phyloP scores from a whole-genome alignment of 2,888 invertebrate genomes.

The Toxonevra muliebris region DNA sequence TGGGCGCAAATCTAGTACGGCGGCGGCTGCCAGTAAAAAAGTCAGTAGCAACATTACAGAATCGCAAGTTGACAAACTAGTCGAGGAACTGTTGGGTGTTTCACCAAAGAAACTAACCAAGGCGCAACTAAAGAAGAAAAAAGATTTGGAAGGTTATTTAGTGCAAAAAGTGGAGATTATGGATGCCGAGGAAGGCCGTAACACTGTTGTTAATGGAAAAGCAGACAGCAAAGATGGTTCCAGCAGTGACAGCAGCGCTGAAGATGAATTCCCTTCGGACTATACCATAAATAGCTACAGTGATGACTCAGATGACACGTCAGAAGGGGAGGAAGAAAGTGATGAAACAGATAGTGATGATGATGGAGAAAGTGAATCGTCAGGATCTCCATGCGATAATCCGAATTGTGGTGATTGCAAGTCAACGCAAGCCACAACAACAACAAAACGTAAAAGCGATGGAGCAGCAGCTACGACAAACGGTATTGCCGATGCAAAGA shows the following conservation, averaged over 20 bases:
- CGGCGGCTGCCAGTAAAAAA: conserved; percentile 9
- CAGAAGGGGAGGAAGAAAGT: conserved; percentile 6
- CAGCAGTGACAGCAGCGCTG: conserved; percentile 5
- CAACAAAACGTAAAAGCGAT: conserved; percentile 17
- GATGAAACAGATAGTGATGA: conserved; percentile 20
- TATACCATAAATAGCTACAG: conserved; percentile 29
- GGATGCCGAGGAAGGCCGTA: not conserved
- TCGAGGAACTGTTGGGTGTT: conserved; percentile 30
- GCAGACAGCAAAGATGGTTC: not conserved
- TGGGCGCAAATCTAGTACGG: not conserved
- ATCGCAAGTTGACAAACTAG: conserved; percentile 21
- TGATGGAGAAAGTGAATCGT: conserved; percentile 1
- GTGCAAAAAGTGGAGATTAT: conserved; percentile 27
- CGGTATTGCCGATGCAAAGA: not conserved
- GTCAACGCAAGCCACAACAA: not conserved
- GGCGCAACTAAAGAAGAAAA: conserved; percentile 36
- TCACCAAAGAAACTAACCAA: conserved; percentile 33
- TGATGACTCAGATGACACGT: not conserved
- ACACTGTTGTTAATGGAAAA: conserved; percentile 3
- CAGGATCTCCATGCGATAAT: not conserved
- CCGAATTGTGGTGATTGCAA: no score
- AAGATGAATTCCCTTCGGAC: conserved; percentile 35
- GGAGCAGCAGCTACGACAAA: not conserved
- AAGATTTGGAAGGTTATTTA: conserved; percentile 37
- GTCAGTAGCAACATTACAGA: conserved; percentile 12